A percentile compares a stretch with the other conserved stretches of the same genome.
phyloP scores from a whole-genome alignment of 2,797 vertebrate genomes.

The Anolis apletophallus region DNA sequence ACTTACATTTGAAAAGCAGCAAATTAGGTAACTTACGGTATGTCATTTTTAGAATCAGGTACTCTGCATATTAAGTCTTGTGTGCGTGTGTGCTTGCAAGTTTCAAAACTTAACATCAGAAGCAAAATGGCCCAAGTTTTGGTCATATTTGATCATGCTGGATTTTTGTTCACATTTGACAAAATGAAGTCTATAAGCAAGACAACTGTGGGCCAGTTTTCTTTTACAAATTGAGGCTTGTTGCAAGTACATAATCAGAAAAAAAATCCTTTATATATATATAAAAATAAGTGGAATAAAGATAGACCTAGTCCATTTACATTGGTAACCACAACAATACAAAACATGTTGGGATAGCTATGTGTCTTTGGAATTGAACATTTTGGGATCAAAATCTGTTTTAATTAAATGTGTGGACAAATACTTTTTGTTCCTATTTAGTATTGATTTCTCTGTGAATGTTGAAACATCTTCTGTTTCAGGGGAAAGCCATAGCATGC shows the following conservation, averaged over 20 bases:
- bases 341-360: neutral
- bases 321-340: neutral
- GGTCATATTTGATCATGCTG: neutral
- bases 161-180: neutral
- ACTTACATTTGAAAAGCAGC: conserved; percentile 12
- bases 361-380: conserved; percentile 16
- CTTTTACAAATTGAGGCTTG: neutral
- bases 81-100: neutral
- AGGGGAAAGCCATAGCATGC: neutral
- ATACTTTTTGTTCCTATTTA: neutral
- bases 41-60: neutral
- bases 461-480: neutral
- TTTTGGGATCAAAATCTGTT: neutral
- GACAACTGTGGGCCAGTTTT: neutral
- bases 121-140: neutral
- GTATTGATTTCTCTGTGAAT: neutral
- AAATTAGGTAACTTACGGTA: neutral
- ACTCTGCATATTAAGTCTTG: neutral
- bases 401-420: neutral
- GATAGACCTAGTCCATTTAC: rapidly evolving
- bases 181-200: neutral
- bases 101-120: neutral
- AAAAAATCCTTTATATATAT: neutral
- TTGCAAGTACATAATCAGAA: neutral
- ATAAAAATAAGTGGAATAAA: neutral